Evolutionary conservation across 2,888 invertebrate species (phyloP).

Genomic region (Drosophila dives): DNA sequence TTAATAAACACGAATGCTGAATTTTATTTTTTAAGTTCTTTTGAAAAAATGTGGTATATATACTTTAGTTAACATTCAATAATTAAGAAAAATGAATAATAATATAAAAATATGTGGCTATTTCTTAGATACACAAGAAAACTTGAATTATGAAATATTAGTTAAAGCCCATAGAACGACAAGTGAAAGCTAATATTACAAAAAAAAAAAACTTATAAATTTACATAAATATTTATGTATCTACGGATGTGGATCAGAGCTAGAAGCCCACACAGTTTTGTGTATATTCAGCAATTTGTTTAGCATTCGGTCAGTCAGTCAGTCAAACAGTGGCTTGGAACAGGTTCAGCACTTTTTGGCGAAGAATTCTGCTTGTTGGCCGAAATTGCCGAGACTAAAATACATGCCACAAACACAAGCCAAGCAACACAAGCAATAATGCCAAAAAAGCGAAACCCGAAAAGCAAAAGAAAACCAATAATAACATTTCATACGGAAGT

Average conservation of each 20-base stretch:
- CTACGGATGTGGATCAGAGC: not conserved
- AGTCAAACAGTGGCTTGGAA: constrained; percentile 40
- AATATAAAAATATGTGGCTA: not conserved
- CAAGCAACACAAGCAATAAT: constrained; percentile 23
- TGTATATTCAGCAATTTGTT: constrained; percentile 27
- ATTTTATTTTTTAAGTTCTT: too few relatives aligned
- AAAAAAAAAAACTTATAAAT: not conserved
- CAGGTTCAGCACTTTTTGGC: constrained; percentile 37
- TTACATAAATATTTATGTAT: not conserved
- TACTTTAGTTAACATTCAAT: not conserved
- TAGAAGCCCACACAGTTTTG: constrained; percentile 7
- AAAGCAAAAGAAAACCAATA: constrained; percentile 33
- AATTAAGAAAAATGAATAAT: not conserved
- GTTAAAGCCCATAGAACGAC: not conserved
- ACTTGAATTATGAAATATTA: not conserved
- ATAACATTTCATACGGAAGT: not conserved
- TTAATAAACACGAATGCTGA: not conserved
- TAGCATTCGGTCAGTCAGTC: constrained; percentile 61
- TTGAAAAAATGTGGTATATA: fast-evolving
- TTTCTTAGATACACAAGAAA: not conserved
- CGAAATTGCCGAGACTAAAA: constrained; percentile 18
- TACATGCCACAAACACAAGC: constrained; percentile 23
- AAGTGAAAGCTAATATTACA: constrained; percentile 6
- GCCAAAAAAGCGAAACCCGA: constrained; percentile 62
- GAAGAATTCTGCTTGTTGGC: constrained; percentile 16